Evolutionary conservation across 1,140 invertebrate genomes (phyloP).

Genomic region (Hirudo medicinalis): DNA sequence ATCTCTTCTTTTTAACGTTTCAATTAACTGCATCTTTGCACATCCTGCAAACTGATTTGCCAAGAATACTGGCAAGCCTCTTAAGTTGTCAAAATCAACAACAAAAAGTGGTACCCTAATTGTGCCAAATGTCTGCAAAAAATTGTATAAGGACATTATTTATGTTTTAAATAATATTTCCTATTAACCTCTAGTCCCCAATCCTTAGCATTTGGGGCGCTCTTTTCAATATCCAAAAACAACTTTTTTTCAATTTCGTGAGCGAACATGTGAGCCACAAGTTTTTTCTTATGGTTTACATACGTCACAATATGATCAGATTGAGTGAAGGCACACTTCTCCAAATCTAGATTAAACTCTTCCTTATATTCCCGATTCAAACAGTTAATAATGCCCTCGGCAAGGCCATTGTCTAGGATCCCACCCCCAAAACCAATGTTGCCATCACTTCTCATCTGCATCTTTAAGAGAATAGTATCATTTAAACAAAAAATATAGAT

Average conservation of each 20-base stretch:
- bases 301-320: constrained; percentile 32
- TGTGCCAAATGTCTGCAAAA: constrained; percentile 40
- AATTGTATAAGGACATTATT: constrained; percentile 9
- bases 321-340: constrained; percentile 27
- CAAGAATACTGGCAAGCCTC: constrained; percentile 47
- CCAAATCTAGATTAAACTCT: constrained; percentile 45
- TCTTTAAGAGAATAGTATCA: constrained; percentile 35
- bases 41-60: constrained; percentile 45
- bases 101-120: constrained; percentile 46
- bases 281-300: constrained; percentile 33
- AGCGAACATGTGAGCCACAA: constrained; percentile 45
- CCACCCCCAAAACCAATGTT: constrained; percentile 50
- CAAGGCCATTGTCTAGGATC: constrained; percentile 39
- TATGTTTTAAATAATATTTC: not conserved
- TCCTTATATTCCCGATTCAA: constrained; percentile 47
- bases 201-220: constrained; percentile 35
- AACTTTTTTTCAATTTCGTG: constrained; percentile 41
- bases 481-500: constrained; percentile 3
- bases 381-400: constrained; percentile 38
- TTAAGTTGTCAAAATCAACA: constrained; percentile 41
- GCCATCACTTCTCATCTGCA: constrained; percentile 51
- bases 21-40: constrained; percentile 41
- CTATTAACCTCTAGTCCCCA: constrained; percentile 42
- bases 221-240: constrained; percentile 39
- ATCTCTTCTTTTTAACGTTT: constrained; percentile 27